These are phyloP conservation scores for Brachyptera putata DNA, from an alignment of 2,888 invertebrate species.

Conservation along the genomic window DNA sequence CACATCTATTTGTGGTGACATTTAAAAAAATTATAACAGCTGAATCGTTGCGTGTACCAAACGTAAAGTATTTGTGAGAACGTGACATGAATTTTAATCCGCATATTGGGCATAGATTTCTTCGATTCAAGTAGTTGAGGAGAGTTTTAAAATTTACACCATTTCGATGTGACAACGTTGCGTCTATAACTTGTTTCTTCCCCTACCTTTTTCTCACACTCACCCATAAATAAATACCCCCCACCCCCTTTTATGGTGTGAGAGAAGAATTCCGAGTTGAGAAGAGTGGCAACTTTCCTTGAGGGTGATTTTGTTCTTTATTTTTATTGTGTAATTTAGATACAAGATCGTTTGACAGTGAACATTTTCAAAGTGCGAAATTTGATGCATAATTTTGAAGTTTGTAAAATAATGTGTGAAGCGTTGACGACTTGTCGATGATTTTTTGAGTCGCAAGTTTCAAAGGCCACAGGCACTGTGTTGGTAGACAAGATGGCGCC, in stretches of 20 bases:
- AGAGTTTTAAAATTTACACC: not conserved
- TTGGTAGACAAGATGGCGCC: slow-evolving; percentile 22
- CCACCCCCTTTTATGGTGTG: not conserved
- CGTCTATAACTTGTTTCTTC: slow-evolving; percentile 29
- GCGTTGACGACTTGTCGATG: not conserved
- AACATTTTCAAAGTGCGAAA: no score
- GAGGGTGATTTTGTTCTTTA: no score
- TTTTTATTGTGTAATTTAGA: no score
- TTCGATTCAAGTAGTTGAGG: no score
- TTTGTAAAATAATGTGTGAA: not conserved
- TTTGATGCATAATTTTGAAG: not conserved
- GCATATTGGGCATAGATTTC: not conserved
- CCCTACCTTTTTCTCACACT: slow-evolving; percentile 24
- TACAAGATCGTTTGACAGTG: no score
- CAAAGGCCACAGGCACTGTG: slow-evolving; percentile 11
- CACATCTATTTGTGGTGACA: not conserved
- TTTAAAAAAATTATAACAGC: not conserved
- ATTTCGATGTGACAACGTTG: slow-evolving; percentile 24
- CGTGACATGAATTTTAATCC: not conserved
- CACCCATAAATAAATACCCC: slow-evolving; percentile 22
- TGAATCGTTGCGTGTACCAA: not conserved
- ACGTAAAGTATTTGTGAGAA: not conserved
- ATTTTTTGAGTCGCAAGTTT: not conserved
- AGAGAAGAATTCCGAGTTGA: slow-evolving; percentile 5
- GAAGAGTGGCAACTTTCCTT: no score